These are phyloP conservation scores for Poecile atricapillus DNA, from an alignment of 2,113 vertebrate genomes.

Conservation along the genomic window DNA sequence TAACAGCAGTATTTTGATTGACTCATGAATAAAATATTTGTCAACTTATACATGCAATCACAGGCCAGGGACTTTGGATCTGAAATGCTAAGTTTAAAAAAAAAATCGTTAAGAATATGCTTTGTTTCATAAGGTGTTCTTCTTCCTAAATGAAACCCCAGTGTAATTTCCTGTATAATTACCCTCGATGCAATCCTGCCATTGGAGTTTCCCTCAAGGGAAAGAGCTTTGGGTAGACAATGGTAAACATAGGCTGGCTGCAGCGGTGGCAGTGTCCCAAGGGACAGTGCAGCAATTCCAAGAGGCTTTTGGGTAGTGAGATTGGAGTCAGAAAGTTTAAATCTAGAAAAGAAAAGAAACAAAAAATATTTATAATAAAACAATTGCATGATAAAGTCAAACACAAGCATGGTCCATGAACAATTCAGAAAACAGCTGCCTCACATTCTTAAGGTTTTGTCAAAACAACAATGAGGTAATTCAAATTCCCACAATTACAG, in stretches of 20 bases:
- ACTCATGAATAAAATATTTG: neutral
- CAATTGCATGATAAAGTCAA: neutral
- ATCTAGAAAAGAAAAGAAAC: constrained; percentile 71
- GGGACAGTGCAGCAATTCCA: constrained; percentile 88
- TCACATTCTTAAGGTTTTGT: neutral
- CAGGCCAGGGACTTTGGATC: neutral
- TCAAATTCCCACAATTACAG: neutral
- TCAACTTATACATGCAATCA: neutral
- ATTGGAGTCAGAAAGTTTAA: constrained; percentile 80
- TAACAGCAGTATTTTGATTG: neutral
- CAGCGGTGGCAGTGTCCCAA: constrained; percentile 95
- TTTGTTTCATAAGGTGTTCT: neutral
- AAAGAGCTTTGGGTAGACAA: constrained; percentile 94
- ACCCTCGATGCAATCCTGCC: constrained; percentile 94
- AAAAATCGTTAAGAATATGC: neutral
- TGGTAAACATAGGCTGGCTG: constrained; percentile 96
- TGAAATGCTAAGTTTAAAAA: neutral
- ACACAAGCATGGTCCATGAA: neutral
- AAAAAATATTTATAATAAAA: neutral
- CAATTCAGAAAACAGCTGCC: neutral
- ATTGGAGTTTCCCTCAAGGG: constrained; percentile 90
- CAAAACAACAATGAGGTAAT: neutral
- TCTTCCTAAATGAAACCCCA: neutral
- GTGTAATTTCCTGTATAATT: constrained; percentile 63
- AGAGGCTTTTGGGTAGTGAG: constrained; percentile 87